Percentiles rank a stretch among this genome's conserved stretches.
Conservation (phyloP, 1,140 invertebrate species). For the Danaus plexippus region DNA sequence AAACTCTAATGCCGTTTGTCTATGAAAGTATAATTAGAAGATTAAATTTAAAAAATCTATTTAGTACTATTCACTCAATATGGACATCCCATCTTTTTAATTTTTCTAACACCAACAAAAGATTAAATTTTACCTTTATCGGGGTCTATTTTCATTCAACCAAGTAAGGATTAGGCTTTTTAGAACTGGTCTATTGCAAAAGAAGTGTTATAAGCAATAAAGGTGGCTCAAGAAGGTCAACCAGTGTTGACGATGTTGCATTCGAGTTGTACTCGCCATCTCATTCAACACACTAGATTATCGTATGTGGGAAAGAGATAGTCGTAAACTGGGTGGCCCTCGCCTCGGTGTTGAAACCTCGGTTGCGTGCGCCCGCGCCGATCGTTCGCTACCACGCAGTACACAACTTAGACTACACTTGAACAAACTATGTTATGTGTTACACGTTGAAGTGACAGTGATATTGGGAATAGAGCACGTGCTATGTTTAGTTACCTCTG, state of each 20-base stretch:
- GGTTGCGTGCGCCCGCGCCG: slow-evolving; percentile 48
- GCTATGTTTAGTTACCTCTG: slow-evolving; percentile 25
- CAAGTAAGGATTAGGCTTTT: too few species aligned
- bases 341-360: slow-evolving; percentile 54
- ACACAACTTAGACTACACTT: slow-evolving; percentile 31
- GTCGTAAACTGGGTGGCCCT: slow-evolving; percentile 29
- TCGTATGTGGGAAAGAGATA: slow-evolving; percentile 33
- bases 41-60: too few species aligned
- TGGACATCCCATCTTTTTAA: too few species aligned
- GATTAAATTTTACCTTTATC: too few species aligned
- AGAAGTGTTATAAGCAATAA: slow-evolving; percentile 59
- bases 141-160: too few species aligned
- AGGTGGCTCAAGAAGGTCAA: slow-evolving; percentile 57
- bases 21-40: too few species aligned
- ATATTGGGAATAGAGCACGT: slow-evolving; percentile 39
- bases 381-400: slow-evolving; percentile 39
- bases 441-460: slow-evolving; percentile 54
- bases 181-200: slow-evolving; percentile 42
- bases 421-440: slow-evolving; percentile 41
- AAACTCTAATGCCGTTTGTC: too few species aligned
- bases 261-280: neutral
- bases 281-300: too few species aligned
- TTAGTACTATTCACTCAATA: too few species aligned
- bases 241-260: slow-evolving; percentile 41
- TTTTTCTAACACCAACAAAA: too few species aligned